Conservation (phyloP, 2,888 invertebrate species). For the Stratiomys singularior region DNA sequence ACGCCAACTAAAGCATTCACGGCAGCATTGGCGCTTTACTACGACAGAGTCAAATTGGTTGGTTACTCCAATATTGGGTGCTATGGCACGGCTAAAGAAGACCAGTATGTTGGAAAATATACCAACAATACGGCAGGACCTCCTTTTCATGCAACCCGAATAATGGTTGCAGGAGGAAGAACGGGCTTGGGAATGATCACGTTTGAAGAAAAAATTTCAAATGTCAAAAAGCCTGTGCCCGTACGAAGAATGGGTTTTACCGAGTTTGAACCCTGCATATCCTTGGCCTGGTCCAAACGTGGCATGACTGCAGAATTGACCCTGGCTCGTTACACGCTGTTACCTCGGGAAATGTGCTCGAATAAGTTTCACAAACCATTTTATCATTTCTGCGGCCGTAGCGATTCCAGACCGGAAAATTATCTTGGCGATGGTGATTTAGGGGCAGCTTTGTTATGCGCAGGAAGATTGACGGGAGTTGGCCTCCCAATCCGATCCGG, state of each 20-base stretch:
- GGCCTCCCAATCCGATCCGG: neutral
- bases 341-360: neutral
- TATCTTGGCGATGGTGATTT: conserved; percentile 2
- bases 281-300: neutral
- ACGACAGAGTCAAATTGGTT: neutral
- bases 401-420: neutral
- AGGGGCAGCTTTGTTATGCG: neutral
- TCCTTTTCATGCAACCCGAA: neutral
- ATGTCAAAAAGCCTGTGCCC: neutral
- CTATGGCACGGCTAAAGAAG: neutral
- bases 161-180: neutral
- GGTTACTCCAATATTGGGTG: neutral
- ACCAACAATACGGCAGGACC: neutral
- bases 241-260: neutral
- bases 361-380: neutral
- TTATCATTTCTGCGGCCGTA: neutral
- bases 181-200: neutral
- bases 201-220: neutral
- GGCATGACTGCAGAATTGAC: neutral
- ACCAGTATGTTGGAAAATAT: neutral
- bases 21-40: neutral
- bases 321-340: neutral
- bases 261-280: neutral
- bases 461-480: neutral
- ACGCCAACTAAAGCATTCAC: neutral